phyloP scores from a whole-genome alignment of 1,140 invertebrate species.

The Oncopeltus fasciatus region DNA sequence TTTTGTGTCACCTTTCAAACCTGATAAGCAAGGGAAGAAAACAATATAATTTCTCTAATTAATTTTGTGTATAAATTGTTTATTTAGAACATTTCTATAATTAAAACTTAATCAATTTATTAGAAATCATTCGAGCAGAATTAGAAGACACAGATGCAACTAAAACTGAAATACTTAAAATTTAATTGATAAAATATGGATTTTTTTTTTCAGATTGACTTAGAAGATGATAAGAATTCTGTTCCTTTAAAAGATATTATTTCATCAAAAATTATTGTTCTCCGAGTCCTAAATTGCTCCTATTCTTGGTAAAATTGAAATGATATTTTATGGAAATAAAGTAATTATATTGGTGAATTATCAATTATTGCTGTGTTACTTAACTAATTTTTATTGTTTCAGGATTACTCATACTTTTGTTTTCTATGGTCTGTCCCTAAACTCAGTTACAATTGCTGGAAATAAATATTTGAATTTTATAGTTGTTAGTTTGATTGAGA shows the following conservation, averaged over 20 bases:
- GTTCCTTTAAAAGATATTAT: background rate
- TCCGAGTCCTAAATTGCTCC: constrained; percentile 28
- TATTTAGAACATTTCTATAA: no score
- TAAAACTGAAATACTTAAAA: no score
- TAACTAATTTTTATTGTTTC: constrained; percentile 25
- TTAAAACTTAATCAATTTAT: no score
- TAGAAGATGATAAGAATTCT: no score
- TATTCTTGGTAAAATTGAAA: constrained; percentile 18
- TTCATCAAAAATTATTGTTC: constrained; percentile 29
- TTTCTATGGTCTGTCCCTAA: constrained; percentile 56
- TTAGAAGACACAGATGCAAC: no score
- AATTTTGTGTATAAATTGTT: no score
- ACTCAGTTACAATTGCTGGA: constrained; percentile 27
- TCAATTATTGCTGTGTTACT: background rate
- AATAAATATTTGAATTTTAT: constrained; percentile 36
- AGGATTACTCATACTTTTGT: constrained; percentile 55
- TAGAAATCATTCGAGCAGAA: no score
- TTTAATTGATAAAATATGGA: no score
- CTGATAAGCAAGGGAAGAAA: no score
- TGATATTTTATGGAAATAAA: background rate
- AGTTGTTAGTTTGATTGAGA: constrained; percentile 34
- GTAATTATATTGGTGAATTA: background rate
- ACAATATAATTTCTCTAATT: no score
- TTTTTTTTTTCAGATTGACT: no score
- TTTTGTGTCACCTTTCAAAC: no score